These are phyloP conservation scores for Promerops cafer DNA, from an alignment of 2,113 vertebrate genomes.

Conservation along the genomic window DNA sequence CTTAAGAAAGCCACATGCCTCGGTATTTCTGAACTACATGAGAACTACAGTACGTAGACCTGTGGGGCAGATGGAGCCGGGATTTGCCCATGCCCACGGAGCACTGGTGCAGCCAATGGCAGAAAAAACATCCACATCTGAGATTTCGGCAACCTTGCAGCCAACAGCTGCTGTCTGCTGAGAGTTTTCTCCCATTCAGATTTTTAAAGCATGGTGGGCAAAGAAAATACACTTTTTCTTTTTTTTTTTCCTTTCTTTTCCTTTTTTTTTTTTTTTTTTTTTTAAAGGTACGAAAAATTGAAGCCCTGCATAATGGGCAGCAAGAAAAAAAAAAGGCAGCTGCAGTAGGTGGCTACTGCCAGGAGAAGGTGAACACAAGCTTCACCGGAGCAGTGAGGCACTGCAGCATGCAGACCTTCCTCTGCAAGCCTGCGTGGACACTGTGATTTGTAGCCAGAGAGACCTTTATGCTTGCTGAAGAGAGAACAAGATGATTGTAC, in stretches of 20 bases:
- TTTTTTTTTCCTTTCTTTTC: background rate
- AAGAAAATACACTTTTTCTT: background rate
- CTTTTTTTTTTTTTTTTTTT: background rate
- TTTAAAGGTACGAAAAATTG: background rate
- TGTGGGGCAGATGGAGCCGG: constrained; percentile 27
- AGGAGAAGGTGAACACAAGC: background rate
- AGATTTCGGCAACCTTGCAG: constrained; percentile 26
- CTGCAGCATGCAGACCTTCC: constrained; percentile 57
- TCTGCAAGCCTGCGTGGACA: constrained; percentile 23
- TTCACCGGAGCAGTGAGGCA: constrained; percentile 48
- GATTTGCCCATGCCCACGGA: constrained; percentile 35
- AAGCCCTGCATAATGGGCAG: constrained; percentile 58
- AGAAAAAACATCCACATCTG: constrained; percentile 47
- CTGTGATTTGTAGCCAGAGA: constrained; percentile 50
- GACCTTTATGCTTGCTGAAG: constrained; percentile 40
- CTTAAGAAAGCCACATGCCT: constrained; percentile 71
- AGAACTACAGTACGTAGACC: constrained; percentile 66
- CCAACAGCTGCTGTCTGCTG: constrained; percentile 6
- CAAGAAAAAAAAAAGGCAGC: constrained; percentile 43
- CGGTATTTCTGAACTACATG: constrained; percentile 66
- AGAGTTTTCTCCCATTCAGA: constrained; percentile 41
- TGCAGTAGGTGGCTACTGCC: constrained; percentile 46
- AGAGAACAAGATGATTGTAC: constrained; percentile 31
- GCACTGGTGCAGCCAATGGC: constrained; percentile 51
- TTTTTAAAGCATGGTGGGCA: constrained; percentile 45